Evolutionary conservation across 1,140 invertebrate genomes (phyloP).

Genomic region (Riptortus pedestris): DNA sequence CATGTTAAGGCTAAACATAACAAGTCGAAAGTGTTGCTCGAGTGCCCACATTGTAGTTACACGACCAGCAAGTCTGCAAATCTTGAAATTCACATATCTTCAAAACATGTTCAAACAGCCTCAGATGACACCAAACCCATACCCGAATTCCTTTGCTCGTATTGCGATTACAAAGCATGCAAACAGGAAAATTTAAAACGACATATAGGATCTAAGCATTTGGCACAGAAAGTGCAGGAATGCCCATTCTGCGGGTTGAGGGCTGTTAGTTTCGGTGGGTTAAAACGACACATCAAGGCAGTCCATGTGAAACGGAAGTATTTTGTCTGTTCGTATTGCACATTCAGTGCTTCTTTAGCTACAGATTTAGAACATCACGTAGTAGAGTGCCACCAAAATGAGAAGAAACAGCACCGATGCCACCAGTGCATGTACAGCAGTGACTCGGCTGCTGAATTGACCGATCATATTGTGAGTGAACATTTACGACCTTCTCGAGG

Average conservation of each 20-base stretch:
- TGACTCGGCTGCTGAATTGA: not conserved
- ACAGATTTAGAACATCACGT: constrained; percentile 1
- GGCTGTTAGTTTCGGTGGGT: not conserved
- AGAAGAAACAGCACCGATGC: not conserved
- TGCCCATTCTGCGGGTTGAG: constrained; percentile 2
- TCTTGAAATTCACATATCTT: not conserved
- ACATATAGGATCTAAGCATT: constrained; percentile 1
- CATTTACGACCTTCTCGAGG: not conserved
- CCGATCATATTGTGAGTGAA: not conserved
- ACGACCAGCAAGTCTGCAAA: not conserved
- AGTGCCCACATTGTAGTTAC: constrained; percentile 2
- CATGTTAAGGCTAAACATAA: not conserved
- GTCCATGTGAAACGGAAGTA: constrained; percentile 3
- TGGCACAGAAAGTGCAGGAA: not conserved
- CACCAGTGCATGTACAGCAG: not conserved
- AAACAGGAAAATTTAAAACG: not conserved
- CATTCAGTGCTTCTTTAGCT: not conserved
- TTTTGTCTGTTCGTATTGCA: constrained; percentile 8
- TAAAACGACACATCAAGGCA: constrained; percentile 5
- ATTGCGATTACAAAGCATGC: not conserved
- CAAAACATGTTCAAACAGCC: not conserved
- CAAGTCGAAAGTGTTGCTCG: not conserved
- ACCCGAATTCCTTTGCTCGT: not conserved
- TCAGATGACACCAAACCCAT: too few species aligned
- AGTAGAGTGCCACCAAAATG: not conserved